phyloP scores from a whole-genome alignment of 1,140 invertebrate genomes.

The Magallana ariakensis region DNA sequence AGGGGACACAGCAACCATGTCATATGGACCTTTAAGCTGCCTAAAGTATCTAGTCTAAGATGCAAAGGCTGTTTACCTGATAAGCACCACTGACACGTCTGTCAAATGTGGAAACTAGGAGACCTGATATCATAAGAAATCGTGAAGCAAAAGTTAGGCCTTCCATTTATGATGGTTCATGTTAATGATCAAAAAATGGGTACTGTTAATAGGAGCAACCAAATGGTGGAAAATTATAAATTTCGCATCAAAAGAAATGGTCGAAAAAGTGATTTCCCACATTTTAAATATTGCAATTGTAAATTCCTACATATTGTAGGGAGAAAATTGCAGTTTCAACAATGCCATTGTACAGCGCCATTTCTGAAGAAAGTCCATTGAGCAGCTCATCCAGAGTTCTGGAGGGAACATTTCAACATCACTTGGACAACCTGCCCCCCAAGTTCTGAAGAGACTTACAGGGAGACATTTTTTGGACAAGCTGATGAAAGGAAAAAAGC shows the following conservation, averaged over 20 bases:
- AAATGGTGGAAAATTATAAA: slow-evolving; percentile 42
- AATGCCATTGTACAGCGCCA: too few species aligned
- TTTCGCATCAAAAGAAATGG: slow-evolving; percentile 41
- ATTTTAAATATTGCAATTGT: not conserved
- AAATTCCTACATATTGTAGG: slow-evolving; percentile 48
- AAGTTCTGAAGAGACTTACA: too few species aligned
- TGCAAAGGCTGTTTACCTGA: not conserved
- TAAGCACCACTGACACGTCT: not conserved
- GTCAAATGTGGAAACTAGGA: not conserved
- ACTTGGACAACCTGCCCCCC: too few species aligned
- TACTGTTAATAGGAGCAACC: slow-evolving; percentile 43
- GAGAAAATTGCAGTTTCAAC: too few species aligned
- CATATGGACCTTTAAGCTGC: not conserved
- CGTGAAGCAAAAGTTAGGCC: not conserved
- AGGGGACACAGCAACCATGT: not conserved
- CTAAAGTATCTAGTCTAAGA: slow-evolving; percentile 15
- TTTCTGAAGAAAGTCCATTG: too few species aligned
- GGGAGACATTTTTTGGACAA: too few species aligned
- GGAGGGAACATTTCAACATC: too few species aligned
- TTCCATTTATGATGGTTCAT: slow-evolving; percentile 11
- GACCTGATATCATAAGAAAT: not conserved
- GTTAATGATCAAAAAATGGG: too few species aligned
- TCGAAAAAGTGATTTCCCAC: slow-evolving; percentile 52
- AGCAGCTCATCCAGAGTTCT: too few species aligned
- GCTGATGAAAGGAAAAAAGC: too few species aligned